Conservation (phyloP, 1,140 invertebrate genomes). For the Dryas iulia region DNA sequence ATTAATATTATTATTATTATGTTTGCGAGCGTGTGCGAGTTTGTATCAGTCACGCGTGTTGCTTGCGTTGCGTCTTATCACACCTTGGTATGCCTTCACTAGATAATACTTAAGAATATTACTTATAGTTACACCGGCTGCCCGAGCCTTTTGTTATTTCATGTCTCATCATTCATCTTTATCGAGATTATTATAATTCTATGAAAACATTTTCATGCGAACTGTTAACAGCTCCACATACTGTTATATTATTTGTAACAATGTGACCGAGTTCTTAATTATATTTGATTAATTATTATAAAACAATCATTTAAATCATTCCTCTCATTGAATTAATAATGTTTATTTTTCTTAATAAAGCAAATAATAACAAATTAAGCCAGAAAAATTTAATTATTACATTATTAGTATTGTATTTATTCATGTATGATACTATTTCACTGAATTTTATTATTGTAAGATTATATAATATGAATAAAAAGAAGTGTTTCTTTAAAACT, state of each 20-base stretch:
- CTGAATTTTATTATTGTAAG: conserved; percentile 77
- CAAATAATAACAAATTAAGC: not conserved
- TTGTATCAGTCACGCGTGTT: conserved; percentile 48
- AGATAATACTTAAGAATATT: conserved; percentile 54
- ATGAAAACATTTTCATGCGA: conserved; percentile 25
- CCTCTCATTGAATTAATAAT: conserved; percentile 52
- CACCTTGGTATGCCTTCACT: conserved; percentile 72
- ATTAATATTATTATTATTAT: conserved; percentile 42
- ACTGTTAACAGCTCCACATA: conserved; percentile 13
- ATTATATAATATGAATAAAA: conserved; percentile 75
- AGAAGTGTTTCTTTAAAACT: not conserved
- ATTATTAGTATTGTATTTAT: conserved; percentile 77
- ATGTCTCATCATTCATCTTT: conserved; percentile 31
- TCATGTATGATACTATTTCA: conserved; percentile 77
- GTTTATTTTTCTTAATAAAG: conserved; percentile 46
- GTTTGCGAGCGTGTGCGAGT: conserved; percentile 55
- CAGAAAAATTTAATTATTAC: conserved; percentile 31
- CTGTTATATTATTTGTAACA: conserved; percentile 21
- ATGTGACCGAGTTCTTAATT: conserved; percentile 14
- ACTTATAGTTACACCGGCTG: conserved; percentile 36
- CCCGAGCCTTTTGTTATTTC: conserved; percentile 28
- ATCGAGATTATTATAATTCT: conserved; percentile 33
- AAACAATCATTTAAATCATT: conserved; percentile 65
- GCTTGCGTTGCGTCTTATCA: conserved; percentile 58
- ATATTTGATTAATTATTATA: conserved; percentile 6